Conservation (phyloP, 2,888 invertebrate species). For the Drosophila tripunctata region DNA sequence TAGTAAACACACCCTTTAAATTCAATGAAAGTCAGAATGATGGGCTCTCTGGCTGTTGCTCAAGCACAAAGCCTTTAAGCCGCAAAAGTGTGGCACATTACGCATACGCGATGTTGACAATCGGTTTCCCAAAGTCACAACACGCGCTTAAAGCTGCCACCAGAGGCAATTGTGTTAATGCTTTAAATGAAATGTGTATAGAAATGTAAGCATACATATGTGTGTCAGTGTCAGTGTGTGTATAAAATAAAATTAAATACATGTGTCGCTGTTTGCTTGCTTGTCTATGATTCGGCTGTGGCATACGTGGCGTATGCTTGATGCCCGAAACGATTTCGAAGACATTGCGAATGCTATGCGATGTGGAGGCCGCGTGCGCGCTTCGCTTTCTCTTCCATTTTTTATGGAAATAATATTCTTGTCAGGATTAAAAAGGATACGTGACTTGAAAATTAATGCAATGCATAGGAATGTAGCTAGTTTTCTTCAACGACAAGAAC, state of each 20-base stretch:
- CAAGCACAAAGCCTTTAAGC: slow-evolving; percentile 35
- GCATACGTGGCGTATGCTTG: slow-evolving; percentile 69
- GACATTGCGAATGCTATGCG: too few relatives aligned
- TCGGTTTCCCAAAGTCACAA: slow-evolving; percentile 1
- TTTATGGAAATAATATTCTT: slow-evolving; percentile 84
- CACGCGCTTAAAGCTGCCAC: slow-evolving; percentile 35
- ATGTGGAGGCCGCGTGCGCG: slow-evolving; percentile 7
- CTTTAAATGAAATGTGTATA: slow-evolving; percentile 29
- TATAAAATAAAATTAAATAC: slow-evolving; percentile 67
- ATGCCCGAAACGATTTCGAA: slow-evolving; percentile 50
- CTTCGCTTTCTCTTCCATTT: slow-evolving; percentile 47
- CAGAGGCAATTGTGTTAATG: slow-evolving; percentile 24
- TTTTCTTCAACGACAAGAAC: slow-evolving; percentile 35
- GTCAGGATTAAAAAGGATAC: slow-evolving; percentile 85
- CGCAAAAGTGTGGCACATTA: slow-evolving; percentile 37
- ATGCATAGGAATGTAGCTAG: slow-evolving; percentile 61
- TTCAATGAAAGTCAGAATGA: background rate
- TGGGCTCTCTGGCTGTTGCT: slow-evolving; percentile 9
- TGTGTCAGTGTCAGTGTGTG: slow-evolving; percentile 3
- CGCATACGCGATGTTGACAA: slow-evolving; percentile 41
- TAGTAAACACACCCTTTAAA: background rate
- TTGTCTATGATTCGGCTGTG: slow-evolving; percentile 67
- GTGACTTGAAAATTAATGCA: slow-evolving; percentile 83
- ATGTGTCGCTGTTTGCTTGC: slow-evolving; percentile 52
- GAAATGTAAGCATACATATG: slow-evolving; percentile 1